A percentile compares a stretch with the other conserved stretches of the same genome.
Conservation (phyloP, 2,888 invertebrate species). For the Apamea monoglypha region DNA sequence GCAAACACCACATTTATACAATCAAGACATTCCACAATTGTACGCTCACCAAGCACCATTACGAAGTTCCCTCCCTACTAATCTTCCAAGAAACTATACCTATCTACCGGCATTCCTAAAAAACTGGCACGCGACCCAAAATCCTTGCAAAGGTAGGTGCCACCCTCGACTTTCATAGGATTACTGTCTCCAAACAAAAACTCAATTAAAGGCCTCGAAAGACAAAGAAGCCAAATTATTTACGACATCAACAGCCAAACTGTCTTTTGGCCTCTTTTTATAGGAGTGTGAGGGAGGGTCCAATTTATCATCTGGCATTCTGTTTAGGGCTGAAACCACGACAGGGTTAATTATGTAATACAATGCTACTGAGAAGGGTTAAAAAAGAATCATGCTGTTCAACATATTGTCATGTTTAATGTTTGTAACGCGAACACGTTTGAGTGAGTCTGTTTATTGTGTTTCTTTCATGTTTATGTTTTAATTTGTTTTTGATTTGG, state of each 20-base stretch:
- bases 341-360: constrained; percentile 65
- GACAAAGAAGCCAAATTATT: constrained; percentile 61
- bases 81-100: constrained; percentile 7
- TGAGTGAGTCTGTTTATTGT: constrained; percentile 33
- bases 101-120: background rate
- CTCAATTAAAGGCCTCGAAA: constrained; percentile 58
- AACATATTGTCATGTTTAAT: constrained; percentile 58
- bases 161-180: constrained; percentile 17
- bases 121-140: constrained; percentile 30
- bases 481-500: constrained; percentile 25
- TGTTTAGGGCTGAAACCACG: constrained; percentile 52
- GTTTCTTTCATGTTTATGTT: constrained; percentile 22
- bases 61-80: constrained; percentile 6
- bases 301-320: constrained; percentile 64
- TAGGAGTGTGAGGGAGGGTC: constrained; percentile 17
- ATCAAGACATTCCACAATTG: background rate
- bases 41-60: background rate
- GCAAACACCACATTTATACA: background rate
- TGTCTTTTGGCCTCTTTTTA: constrained; percentile 58
- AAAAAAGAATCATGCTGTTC: constrained; percentile 55
- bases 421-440: constrained; percentile 31
- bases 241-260: constrained; percentile 46
- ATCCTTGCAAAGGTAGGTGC: constrained; percentile 32
- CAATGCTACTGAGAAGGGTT: constrained; percentile 60
- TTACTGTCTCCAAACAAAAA: constrained; percentile 54